Base-by-base conservation (phyloP, 2,797 vertebrate species). In the Monodelphis domestica region DNA sequence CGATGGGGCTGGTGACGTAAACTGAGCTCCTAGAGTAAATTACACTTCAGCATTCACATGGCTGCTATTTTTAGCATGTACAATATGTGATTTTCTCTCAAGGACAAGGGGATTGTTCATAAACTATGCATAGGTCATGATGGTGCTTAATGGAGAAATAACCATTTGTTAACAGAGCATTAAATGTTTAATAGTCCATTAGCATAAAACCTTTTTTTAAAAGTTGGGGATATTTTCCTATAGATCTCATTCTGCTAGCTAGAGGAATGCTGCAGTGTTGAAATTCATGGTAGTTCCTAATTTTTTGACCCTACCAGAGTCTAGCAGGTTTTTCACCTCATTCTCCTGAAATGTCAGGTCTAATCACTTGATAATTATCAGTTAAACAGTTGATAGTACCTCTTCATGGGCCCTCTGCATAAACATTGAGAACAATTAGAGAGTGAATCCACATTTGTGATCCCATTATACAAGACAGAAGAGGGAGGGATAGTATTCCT, bases 161-260 rank as follows among this genome's bases (percentile, higher is more conserved):
- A 94, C 96, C 96, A 96, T 97, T 97, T 97, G 97, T 97, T 97
- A 97, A 96, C 97, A 97, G 96, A 97, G 96, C 96, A 97, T 96
- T 97, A 97, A 98, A 97, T 97, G 97, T 97, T 97, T 97, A 97
- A 97, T 95, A 96, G 96, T 78, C 95, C 95, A 97, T 98, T 98
- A 97, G 92, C 92, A 96, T 96, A 97, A 96, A 93, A 63, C 90
- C 78, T 94, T 91, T 93, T 89, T 94, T 88, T 45, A 2, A 50
- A 89, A 91, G 90, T 92, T 88, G 63, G 89, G 55, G n/a, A 90
- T 95, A 94, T 96, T 92, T 95, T 84, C 94, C 51, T 5, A 57
- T 1, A 38, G n/a, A 17, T 4, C 2, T 87, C 78, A 45, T 24
- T 78, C 59, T n/a, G 54, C 51, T 94, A 90, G 88, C 89, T 56